A percentile compares a stretch with the other conserved stretches of the same genome.
phyloP scores from a whole-genome alignment of 1,140 invertebrate species.

The Leptinotarsa texana region DNA sequence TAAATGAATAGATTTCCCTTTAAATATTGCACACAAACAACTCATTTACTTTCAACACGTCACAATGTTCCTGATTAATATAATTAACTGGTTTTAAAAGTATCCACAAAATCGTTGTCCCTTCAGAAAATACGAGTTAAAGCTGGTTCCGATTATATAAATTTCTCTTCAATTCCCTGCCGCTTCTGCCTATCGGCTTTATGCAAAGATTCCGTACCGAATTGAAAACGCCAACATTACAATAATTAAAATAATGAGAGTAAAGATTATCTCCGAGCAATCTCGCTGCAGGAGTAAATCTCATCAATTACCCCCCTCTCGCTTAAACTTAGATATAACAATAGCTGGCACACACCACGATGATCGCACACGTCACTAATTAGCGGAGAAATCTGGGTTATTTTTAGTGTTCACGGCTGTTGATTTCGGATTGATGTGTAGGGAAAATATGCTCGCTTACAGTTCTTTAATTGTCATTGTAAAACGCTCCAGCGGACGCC shows the following conservation, averaged over 20 bases:
- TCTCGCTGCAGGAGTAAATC: slow-evolving; percentile 10
- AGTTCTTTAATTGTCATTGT: slow-evolving; percentile 34
- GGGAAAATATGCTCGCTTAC: slow-evolving; percentile 32
- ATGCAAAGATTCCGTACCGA: not conserved
- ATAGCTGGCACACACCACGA: slow-evolving; percentile 41
- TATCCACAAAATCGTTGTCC: too few species aligned
- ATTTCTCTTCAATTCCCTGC: not conserved
- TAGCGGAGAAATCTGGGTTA: slow-evolving; percentile 47
- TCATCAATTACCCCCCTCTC: slow-evolving; percentile 39
- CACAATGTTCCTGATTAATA: too few species aligned
- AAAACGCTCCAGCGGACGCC: slow-evolving; percentile 29
- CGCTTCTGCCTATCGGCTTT: not conserved
- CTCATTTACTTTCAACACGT: too few species aligned
- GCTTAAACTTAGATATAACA: slow-evolving; percentile 31
- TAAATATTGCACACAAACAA: too few species aligned
- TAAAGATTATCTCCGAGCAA: slow-evolving; percentile 25
- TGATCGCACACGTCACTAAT: slow-evolving; percentile 45
- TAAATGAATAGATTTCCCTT: too few species aligned
- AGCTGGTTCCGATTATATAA: too few species aligned
- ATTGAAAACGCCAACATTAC: not conserved
- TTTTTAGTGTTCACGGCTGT: slow-evolving; percentile 45
- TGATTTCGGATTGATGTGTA: slow-evolving; percentile 41
- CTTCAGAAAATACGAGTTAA: too few species aligned
- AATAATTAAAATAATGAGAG: slow-evolving; percentile 30
- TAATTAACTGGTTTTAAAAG: too few species aligned